These are phyloP conservation scores for Typhlomys cinereus DNA, from an alignment of 2,113 vertebrate species.

Conservation along the genomic window DNA sequence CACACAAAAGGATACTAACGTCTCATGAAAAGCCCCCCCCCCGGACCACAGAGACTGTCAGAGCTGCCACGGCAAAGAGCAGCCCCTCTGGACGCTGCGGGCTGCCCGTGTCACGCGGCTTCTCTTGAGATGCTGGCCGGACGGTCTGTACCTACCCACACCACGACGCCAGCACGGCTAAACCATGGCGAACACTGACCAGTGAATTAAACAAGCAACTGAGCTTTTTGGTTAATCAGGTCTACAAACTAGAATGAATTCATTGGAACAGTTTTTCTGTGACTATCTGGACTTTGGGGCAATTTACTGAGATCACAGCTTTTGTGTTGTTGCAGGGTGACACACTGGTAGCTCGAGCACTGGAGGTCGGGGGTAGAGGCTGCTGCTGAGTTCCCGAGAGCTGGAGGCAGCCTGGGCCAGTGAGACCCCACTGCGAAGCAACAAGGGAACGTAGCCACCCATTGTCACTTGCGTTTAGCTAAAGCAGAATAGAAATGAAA, in stretches of 20 bases:
- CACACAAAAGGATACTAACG: too few species aligned
- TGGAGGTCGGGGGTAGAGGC: not conserved
- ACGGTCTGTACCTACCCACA: too few species aligned
- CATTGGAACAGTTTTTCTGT: not conserved
- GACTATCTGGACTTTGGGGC: not conserved
- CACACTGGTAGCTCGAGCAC: not conserved
- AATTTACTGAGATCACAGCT: not conserved
- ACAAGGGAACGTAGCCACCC: slow-evolving; percentile 6
- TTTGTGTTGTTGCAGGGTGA: not conserved
- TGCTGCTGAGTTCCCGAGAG: not conserved
- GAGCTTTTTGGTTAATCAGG: not conserved
- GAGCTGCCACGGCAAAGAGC: too few species aligned
- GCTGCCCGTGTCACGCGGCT: too few species aligned
- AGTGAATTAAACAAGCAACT: too few species aligned
- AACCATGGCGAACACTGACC: too few species aligned
- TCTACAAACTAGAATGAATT: not conserved
- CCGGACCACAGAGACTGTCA: too few species aligned
- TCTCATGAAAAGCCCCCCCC: too few species aligned
- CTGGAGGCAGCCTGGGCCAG: not conserved
- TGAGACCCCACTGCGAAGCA: not conserved
- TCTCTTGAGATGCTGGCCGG: too few species aligned
- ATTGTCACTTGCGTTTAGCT: slow-evolving; percentile 24
- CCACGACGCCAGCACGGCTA: too few species aligned
- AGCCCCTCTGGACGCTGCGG: too few species aligned
- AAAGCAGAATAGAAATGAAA: slow-evolving; percentile 28